These are phyloP conservation scores for Lutjanus erythropterus DNA, from an alignment of 2,113 vertebrate species.

Conservation along the genomic window DNA sequence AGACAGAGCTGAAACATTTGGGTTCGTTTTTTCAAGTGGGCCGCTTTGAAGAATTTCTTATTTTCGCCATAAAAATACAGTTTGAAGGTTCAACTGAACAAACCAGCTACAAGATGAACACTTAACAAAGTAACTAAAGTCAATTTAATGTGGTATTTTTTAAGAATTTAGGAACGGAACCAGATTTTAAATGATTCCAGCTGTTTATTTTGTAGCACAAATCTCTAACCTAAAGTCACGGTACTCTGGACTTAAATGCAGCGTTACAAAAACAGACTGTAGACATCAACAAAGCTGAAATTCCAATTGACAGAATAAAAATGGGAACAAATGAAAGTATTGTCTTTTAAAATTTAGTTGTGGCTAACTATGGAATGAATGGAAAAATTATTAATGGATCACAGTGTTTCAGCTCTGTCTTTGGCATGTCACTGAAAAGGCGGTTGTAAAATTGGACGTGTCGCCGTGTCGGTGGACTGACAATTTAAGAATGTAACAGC, in stretches of 20 bases:
- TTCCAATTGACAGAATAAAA: not conserved
- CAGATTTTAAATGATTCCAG: too few species aligned
- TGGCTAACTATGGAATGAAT: not conserved
- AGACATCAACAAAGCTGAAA: not conserved
- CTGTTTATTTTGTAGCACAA: too few species aligned
- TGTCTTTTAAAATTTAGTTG: not conserved
- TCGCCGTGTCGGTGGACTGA: not conserved
- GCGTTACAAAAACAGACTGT: not conserved
- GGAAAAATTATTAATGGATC: not conserved
- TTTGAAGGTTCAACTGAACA: not conserved
- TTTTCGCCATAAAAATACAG: fast-evolving
- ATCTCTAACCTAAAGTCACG: not conserved
- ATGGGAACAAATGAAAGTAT: not conserved
- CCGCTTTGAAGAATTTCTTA: not conserved
- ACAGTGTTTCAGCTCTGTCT: not conserved
- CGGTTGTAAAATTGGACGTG: not conserved
- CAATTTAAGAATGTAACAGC: not conserved
- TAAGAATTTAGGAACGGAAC: too few species aligned
- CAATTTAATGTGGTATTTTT: too few species aligned
- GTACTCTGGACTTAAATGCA: not conserved
- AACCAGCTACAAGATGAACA: not conserved
- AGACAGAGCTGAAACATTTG: slow-evolving; percentile 2
- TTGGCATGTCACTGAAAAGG: not conserved
- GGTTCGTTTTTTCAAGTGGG: not conserved
- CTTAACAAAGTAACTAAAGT: too few species aligned